Percentiles rank a stretch among this genome's conserved stretches.
Conservation (phyloP, 2,888 invertebrate genomes). For the Meghimatium bilineatum region DNA sequence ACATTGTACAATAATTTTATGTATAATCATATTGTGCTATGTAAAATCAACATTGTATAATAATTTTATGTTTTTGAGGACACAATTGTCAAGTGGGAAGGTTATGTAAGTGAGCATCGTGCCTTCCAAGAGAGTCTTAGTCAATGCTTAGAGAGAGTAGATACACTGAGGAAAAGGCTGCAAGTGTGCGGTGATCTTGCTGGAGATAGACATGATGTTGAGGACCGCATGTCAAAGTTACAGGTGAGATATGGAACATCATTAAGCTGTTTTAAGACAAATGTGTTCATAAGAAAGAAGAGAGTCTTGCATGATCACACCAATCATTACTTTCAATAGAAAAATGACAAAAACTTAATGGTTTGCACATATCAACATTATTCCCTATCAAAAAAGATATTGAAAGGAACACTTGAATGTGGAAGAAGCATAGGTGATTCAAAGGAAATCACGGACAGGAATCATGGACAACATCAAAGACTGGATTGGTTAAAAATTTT, state of each 20-base stretch:
- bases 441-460: too few species aligned
- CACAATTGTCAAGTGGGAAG: constrained; percentile 63
- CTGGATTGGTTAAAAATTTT: too few species aligned
- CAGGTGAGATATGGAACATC: constrained; percentile 60
- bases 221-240: constrained; percentile 75
- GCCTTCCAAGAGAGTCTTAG: constrained; percentile 52
- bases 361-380: too few species aligned
- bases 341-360: too few species aligned
- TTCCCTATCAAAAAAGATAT: too few species aligned
- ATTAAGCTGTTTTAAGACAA: background rate
- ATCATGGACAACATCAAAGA: too few species aligned
- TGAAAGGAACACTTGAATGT: too few species aligned
- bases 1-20: background rate
- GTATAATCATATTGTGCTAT: background rate
- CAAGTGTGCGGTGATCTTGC: constrained; percentile 78
- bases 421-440: too few species aligned
- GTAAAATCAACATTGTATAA: background rate
- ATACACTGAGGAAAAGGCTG: constrained; percentile 62
- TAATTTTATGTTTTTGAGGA: constrained; percentile 56
- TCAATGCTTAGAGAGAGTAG: constrained; percentile 67
- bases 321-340: too few species aligned
- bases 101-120: constrained; percentile 66
- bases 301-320: too few species aligned
- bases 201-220: constrained; percentile 88
- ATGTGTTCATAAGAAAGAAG: too few species aligned